phyloP scores from a whole-genome alignment of 2,113 vertebrate genomes.

The Hydropotes inermis region DNA sequence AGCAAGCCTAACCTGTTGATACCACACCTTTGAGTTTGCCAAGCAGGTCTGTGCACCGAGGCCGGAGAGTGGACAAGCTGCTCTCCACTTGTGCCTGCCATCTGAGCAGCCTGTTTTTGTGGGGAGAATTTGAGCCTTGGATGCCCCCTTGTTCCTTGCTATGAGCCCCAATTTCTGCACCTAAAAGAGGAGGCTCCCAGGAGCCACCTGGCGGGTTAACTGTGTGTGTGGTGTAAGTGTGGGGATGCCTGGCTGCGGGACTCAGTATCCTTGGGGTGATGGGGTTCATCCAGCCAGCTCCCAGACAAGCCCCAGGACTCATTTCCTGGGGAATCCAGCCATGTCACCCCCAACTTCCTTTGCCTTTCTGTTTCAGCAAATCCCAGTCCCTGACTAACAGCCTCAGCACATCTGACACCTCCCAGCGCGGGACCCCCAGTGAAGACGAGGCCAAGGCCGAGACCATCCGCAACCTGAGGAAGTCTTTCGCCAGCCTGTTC shows the following conservation, averaged over 20 bases:
- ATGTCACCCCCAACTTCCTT: background rate
- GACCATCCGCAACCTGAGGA: constrained; percentile 95
- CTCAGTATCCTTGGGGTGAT: fast-evolving
- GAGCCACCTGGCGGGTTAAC: background rate
- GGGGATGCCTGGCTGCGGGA: background rate
- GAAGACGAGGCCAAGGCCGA: constrained; percentile 97
- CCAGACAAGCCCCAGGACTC: background rate
- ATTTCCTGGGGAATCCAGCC: background rate
- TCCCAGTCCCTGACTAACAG: constrained; percentile 97
- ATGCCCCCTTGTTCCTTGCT: background rate
- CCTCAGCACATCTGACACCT: constrained; percentile 88
- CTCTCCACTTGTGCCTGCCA: fast-evolving
- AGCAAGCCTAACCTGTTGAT: background rate
- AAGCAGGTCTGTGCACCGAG: fast-evolving
- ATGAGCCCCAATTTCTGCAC: background rate
- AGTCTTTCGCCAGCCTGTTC: constrained; percentile 97
- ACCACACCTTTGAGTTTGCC: background rate
- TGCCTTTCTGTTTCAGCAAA: constrained; percentile 87
- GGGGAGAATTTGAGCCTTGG: fast-evolving
- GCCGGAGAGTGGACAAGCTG: fast-evolving
- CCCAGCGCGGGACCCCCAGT: constrained; percentile 83
- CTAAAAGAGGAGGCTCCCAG: background rate
- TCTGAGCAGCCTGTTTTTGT: background rate
- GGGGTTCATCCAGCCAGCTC: background rate
- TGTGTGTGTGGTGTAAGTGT: fast-evolving